phyloP scores from a whole-genome alignment of 2,888 invertebrate species.

The Spilarctia lutea region DNA sequence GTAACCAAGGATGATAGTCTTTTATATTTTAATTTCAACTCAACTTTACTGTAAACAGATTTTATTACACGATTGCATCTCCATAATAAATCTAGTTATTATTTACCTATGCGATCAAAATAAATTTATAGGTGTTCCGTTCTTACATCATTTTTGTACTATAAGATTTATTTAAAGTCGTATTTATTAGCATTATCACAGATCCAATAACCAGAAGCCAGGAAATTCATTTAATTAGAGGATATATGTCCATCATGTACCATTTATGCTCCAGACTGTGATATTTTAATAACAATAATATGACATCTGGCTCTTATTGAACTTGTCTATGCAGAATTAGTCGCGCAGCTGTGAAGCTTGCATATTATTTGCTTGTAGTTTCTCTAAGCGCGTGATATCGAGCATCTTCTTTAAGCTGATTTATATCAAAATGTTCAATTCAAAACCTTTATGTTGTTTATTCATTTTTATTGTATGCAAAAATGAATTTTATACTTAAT shows the following conservation, averaged over 20 bases:
- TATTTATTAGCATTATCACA: background rate
- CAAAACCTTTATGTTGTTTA: background rate
- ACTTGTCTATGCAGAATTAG: conserved; percentile 61
- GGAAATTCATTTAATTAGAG: background rate
- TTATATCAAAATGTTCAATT: conserved; percentile 21
- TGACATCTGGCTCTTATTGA: conserved; percentile 48
- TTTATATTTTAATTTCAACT: too few species aligned
- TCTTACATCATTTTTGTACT: too few species aligned
- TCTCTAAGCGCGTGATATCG: conserved; percentile 46
- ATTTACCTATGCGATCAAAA: too few species aligned
- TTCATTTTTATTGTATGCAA: background rate
- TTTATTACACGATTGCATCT: too few species aligned
- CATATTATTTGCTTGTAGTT: conserved; percentile 58
- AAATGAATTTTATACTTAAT: background rate
- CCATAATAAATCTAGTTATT: too few species aligned
- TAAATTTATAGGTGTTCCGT: too few species aligned
- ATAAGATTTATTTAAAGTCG: background rate
- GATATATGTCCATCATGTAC: conserved; percentile 1
- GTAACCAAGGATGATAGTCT: too few species aligned
- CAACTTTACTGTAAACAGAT: too few species aligned
- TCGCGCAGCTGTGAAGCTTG: conserved; percentile 58
- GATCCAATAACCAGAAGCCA: background rate
- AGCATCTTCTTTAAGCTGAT: conserved; percentile 57
- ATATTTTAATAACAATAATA: conserved; percentile 45
- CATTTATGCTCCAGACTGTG: conserved; percentile 7